Evolutionary conservation across 2,113 vertebrate species (phyloP), one percentile per base, ranked within the genome.

Genomic region (Rhabdomys dilectus): DNA sequence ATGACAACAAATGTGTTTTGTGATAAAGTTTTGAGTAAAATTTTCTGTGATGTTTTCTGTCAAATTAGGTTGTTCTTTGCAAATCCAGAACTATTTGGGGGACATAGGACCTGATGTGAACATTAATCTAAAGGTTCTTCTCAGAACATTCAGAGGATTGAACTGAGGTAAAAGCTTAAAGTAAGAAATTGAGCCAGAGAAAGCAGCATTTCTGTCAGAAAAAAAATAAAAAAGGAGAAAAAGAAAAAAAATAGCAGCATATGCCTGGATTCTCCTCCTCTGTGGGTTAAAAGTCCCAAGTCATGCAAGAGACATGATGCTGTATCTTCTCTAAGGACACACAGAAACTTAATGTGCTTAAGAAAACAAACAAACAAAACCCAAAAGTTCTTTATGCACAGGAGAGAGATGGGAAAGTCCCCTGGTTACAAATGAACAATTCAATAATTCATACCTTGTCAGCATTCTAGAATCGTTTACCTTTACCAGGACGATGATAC

Each of bases 321-420:
- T 3, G 1, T 3, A 21, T 13, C 9, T 31, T 34, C 2, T 1
- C 9, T 11, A 24, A 11, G 16, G 31, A 7, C n/a, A 78, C 22
- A 58, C 17, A 13, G 75, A 70, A 5, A 70, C 29, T 0, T 15
- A 39, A 29, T 48, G 3, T 48, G 42, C 0, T 36, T 8, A 31
- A 45, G 7, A 66, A 73, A 62, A 62, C 60, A 62, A 82, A 48
- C 7, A 16, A 2, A 34, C 4, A n/a, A 24, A 24, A 60, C 29
- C 3, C 12, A 42, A 24, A 75, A 51, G 42, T 5, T 0, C 19
- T 86, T 90, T 42, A 11, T 80, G 7, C 4, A 12, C 42, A 87
- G 19, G 16, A 68, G 19, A 51, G 42, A 66, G 4, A 51, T 7
- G 56, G 16, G 5, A 80, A 80, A 80, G 17, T n/a, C 4, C 1